Conservation (phyloP, 2,113 vertebrate genomes). For the Candoia aspera region DNA sequence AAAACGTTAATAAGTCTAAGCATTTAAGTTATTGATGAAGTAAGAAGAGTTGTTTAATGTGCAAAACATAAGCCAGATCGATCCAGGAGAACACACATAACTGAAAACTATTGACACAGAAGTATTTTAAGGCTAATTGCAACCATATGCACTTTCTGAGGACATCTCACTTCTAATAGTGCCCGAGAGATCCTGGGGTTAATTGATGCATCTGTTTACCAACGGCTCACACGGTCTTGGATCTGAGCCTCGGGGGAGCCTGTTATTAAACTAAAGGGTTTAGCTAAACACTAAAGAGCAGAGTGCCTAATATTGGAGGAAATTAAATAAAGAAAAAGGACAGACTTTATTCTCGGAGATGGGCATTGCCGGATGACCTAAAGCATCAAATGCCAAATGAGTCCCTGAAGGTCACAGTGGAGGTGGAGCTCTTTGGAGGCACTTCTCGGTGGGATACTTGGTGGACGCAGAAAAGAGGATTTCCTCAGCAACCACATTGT, state of each 20-base stretch:
- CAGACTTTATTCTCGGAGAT: conserved; percentile 20
- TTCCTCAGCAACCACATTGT: not conserved
- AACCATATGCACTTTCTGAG: conserved; percentile 84
- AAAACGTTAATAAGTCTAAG: conserved; percentile 65
- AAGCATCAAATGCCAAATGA: not conserved
- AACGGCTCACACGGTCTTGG: conserved; percentile 78
- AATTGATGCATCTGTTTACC: conserved; percentile 94
- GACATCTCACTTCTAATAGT: conserved; percentile 84
- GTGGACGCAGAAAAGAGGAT: not conserved
- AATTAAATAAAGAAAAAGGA: conserved; percentile 34
- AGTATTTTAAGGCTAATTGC: conserved; percentile 81
- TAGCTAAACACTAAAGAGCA: conserved; percentile 90
- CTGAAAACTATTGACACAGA: conserved; percentile 75
- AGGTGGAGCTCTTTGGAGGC: not conserved
- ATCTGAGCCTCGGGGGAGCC: conserved; percentile 77
- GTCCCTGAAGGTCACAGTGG: not conserved
- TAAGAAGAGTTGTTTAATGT: conserved; percentile 59
- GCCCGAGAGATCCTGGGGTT: conserved; percentile 83
- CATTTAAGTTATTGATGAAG: conserved; percentile 68
- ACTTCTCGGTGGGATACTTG: not conserved
- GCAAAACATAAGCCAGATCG: conserved; percentile 68
- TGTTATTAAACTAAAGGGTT: conserved; percentile 86
- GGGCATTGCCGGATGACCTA: not conserved
- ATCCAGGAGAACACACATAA: conserved; percentile 74
- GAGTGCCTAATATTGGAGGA: conserved; percentile 63